A percentile compares a stretch with the other conserved stretches of the same genome.
Evolutionary conservation across 1,140 invertebrate species (phyloP).

Genomic region (Tribolium madens): DNA sequence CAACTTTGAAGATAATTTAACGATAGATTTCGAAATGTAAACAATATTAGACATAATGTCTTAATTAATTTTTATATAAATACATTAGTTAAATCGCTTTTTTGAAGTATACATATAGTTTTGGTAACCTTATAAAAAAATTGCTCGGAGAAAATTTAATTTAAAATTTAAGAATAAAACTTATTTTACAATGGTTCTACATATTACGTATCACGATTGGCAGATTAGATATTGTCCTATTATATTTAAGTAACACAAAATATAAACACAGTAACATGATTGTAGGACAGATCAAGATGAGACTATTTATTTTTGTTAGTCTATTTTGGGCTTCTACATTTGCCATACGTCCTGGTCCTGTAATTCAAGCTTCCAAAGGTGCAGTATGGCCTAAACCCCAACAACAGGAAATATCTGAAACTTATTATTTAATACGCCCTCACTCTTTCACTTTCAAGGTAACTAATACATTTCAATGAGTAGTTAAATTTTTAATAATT

Average conservation of each 20-base stretch:
- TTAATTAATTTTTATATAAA: too few species aligned
- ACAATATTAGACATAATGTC: too few species aligned
- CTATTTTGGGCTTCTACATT: background rate
- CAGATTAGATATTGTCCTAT: background rate
- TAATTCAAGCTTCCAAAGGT: constrained; percentile 66
- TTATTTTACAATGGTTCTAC: too few species aligned
- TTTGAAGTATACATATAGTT: too few species aligned
- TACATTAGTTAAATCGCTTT: too few species aligned
- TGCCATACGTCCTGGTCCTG: constrained; percentile 57
- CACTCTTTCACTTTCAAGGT: constrained; percentile 66
- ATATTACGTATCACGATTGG: too few species aligned
- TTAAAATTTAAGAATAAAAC: too few species aligned
- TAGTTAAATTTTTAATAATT: background rate
- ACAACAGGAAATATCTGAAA: constrained; percentile 60
- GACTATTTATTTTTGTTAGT: background rate
- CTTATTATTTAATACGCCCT: constrained; percentile 63
- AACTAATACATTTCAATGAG: constrained; percentile 53
- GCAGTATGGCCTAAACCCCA: constrained; percentile 71
- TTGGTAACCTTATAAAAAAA: too few species aligned
- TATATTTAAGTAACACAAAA: too few species aligned
- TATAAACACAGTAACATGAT: background rate
- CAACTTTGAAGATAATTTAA: background rate
- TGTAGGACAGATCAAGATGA: background rate
- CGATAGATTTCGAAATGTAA: background rate
- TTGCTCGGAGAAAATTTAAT: too few species aligned